Conservation (phyloP, 2,888 invertebrate genomes). For the Rhagium mordax region DNA sequence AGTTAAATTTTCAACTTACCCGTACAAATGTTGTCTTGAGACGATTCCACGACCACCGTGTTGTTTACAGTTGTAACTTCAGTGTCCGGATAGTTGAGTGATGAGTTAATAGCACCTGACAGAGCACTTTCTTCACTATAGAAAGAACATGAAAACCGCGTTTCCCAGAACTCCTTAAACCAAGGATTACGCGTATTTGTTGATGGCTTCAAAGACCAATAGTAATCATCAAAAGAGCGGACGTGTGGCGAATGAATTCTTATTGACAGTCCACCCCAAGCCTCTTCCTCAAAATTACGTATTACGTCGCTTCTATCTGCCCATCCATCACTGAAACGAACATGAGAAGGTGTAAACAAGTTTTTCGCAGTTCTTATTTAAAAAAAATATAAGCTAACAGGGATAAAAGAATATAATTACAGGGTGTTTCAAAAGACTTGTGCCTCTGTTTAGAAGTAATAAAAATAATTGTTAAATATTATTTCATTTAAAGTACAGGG, state of each 20-base stretch:
- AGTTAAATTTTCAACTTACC: slow-evolving; percentile 12
- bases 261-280: slow-evolving; percentile 81
- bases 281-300: slow-evolving; percentile 76
- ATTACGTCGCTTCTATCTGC: slow-evolving; percentile 84
- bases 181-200: slow-evolving; percentile 80
- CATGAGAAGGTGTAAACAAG: not conserved
- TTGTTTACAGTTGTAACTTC: slow-evolving; percentile 2
- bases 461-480: too few species aligned
- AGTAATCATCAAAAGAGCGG: slow-evolving; percentile 77
- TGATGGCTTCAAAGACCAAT: slow-evolving; percentile 77
- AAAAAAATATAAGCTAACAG: too few species aligned
- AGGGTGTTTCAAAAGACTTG: too few species aligned
- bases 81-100: not conserved
- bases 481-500: too few species aligned
- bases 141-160: slow-evolving; percentile 77
- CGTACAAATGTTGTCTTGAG: slow-evolving; percentile 1
- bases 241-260: slow-evolving; percentile 83
- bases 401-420: too few species aligned
- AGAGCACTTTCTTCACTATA: slow-evolving; percentile 1
- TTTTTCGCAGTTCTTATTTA: not conserved
- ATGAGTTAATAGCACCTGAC: not conserved
- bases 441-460: too few species aligned
- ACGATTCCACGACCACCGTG: not conserved
- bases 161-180: slow-evolving; percentile 86
- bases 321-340: slow-evolving; percentile 80